These are phyloP conservation scores for Patiria miniata DNA, from an alignment of 35 echinoderm and acorn worm genomes.

Conservation along the genomic window DNA sequence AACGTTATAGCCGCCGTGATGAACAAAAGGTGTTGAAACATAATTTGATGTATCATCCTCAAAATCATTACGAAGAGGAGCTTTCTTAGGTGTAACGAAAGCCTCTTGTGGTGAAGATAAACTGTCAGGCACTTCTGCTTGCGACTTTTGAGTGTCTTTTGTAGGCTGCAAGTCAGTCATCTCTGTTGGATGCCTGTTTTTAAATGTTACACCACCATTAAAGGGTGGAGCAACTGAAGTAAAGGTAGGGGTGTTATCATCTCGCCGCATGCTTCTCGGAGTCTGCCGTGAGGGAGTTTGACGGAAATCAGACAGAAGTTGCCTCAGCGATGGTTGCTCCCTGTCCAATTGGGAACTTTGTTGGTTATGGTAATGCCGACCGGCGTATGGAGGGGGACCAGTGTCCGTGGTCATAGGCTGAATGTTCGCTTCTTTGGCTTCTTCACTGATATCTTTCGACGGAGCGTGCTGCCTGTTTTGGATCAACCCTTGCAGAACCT, in stretches of 20 bases:
- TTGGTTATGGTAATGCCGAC: neutral
- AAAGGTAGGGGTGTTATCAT: too few relatives aligned
- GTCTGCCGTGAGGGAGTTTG: neutral
- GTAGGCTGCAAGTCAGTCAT: too few relatives aligned
- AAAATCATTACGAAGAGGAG: neutral
- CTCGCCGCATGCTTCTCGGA: too few relatives aligned
- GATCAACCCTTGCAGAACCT: neutral
- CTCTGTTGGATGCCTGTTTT: too few relatives aligned
- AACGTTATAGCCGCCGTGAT: neutral
- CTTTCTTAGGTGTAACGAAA: neutral
- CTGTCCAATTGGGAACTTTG: neutral
- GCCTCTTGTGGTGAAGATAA: neutral
- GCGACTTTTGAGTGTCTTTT: too few relatives aligned
- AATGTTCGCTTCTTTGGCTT: neutral
- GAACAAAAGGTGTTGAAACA: neutral
- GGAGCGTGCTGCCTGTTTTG: neutral
- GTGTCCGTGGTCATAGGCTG: neutral
- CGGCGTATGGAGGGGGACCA: neutral
- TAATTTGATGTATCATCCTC: neutral
- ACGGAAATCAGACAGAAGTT: constrained; percentile 13
- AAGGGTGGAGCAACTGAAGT: too few relatives aligned
- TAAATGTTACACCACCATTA: too few relatives aligned
- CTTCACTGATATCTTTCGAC: neutral
- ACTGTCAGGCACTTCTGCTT: too few relatives aligned
- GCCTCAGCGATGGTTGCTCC: neutral